Evolutionary conservation across 2,797 vertebrate genomes (phyloP), one percentile per base, ranked within the genome.

Genomic region (Clarias platycephalus): DNA sequence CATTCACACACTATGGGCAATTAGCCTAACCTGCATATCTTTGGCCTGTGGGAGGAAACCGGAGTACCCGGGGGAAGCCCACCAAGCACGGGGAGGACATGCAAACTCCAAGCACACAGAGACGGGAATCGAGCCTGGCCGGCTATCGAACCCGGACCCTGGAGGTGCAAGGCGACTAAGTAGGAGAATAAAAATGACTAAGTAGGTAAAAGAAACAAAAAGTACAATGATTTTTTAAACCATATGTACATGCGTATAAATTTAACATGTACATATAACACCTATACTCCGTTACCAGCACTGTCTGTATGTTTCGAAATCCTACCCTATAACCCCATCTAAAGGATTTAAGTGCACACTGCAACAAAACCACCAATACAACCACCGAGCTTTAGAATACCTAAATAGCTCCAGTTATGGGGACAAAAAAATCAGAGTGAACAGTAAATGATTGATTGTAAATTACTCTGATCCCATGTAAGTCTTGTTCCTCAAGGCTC

Each of bases 271-370:
- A 3, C 5, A 6, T 58, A 13, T 53, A 26, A 64, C 4, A 53
- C 3, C 57, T 9, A 20, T 31, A 6, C 24, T 20, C 37, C 5
- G 6, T 44, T 18, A 44, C 13, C 57, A 8, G 58, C 28, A 58
- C n/a, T 72, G 3, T 55, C 49, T 55, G 2, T 4, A 62, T 0
- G 5, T n/a, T 64, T 49, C 20, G 16, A n/a, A 28, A 66, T 28
- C 20, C 3, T 57, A 18, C 13, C 26, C 24, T 28, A 15, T 31
- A 55, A 31, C 68, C 0, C 86, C 82, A 84, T 67, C 88, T 80
- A 76, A 31, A 80, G 88, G 79, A 1, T 1, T 57, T 13, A 34
- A 9, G 3, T 16, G 13, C 53, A 53, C 34, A 87, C 37, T 80
- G 82, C 82, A 84, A 44, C 44, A 49, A 34, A 4, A n/a, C 7